Evolutionary conservation across 2,888 invertebrate species (phyloP), one percentile per base, ranked within the genome.

Genomic region (Pristionchus maxplancki): DNA sequence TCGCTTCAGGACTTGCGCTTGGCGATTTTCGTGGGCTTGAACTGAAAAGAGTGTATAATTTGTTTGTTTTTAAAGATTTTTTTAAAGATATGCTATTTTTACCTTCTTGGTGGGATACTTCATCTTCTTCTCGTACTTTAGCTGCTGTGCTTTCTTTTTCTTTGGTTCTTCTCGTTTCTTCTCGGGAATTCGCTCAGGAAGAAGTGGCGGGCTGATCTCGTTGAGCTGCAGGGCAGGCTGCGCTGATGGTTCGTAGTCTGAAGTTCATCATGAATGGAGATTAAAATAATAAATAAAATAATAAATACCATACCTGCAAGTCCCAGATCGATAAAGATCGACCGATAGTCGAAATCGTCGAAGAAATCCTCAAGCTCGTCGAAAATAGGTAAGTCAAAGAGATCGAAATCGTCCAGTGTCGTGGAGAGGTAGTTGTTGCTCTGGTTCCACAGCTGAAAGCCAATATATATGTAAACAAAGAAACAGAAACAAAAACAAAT

Each of bases 391-490:
- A 71, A 34, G n/a, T 74, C 74, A n/a, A 40, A 74, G 40, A 74
- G 40, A n/a, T 74, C 74, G 44, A 40, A 40, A 20, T 48, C 82
- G 48, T 48, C 28, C 0, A 82, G 13, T 15, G 28, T 50, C 15
- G 82, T 31, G 5, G 31, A 8, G 2, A 82, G 13, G 50, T 50
- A 31, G 50, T 50, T 40, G 31, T 82, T 53, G 48, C 48, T 31
- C 28, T 82, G 82, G 82, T 82, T 53, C 82, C 82, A 82, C 50
- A 82, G 28, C 82, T 82, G 82, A 82, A 82, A 28, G 28, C 28
- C 9, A n/a, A 31, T 64, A 28, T 28, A 6, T 20, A 20, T 9
- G 64, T 71, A 2, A 71, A 17, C 1, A 37, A 20, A 71, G 11
- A 4, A 71, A 1, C 8, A 34, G 9, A 71, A n/a, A 17, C 11